These are phyloP conservation scores for Nerophis ophidion DNA, from an alignment of 2,113 vertebrate species.

Conservation along the genomic window DNA sequence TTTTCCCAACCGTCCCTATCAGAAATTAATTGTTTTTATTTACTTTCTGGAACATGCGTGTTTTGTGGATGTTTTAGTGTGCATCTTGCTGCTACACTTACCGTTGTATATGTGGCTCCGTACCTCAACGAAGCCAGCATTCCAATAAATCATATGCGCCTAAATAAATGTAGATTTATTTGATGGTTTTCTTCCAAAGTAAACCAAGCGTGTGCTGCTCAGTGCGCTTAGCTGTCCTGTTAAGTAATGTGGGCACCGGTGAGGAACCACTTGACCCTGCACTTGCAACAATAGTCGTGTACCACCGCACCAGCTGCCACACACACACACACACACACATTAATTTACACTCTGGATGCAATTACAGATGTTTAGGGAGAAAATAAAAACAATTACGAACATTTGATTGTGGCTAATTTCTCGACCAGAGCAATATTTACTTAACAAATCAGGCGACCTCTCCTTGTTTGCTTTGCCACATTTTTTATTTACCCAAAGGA, in stretches of 20 bases:
- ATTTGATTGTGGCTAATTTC: conserved; percentile 55
- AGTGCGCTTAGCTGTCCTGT: conserved; percentile 8
- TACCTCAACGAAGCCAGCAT: neutral
- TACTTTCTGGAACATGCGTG: too few species aligned
- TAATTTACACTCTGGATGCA: conserved; percentile 44
- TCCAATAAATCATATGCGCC: neutral
- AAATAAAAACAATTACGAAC: conserved; percentile 59
- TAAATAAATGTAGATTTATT: neutral
- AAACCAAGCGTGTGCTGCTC: neutral
- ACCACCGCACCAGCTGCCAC: conserved; percentile 32
- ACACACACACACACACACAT: conserved; percentile 1
- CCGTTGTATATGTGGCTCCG: too few species aligned
- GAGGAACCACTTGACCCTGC: conserved; percentile 38
- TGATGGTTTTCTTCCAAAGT: conserved; percentile 2
- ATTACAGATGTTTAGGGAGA: conserved; percentile 65
- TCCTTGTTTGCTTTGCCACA: conserved; percentile 47
- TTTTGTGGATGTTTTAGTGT: too few species aligned
- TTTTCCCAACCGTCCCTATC: too few species aligned
- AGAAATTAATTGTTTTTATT: too few species aligned
- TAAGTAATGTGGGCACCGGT: conserved; percentile 30
- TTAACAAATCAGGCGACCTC: conserved; percentile 27
- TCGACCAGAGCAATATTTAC: conserved; percentile 51
- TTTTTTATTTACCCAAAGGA: conserved; percentile 29
- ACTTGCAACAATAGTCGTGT: conserved; percentile 35
- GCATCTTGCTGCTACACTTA: too few species aligned